Percentiles rank a stretch among this genome's conserved stretches.
These are phyloP conservation scores for Monochamus saltuarius DNA, from an alignment of 1,140 invertebrate species.

Conservation along the genomic window DNA sequence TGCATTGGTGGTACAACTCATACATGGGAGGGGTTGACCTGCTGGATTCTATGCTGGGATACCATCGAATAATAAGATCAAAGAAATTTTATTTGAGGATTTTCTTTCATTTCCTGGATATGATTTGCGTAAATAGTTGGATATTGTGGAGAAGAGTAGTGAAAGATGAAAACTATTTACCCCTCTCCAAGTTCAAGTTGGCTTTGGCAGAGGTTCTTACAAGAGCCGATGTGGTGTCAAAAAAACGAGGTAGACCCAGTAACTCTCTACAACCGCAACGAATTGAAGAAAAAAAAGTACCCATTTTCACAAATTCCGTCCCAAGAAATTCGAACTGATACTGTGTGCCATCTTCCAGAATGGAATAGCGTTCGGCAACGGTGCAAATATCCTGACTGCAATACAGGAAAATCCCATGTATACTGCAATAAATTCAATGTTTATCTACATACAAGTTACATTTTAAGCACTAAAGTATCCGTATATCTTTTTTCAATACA, in stretches of 20 bases:
- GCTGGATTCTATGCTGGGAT: conserved; percentile 33
- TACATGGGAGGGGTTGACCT: conserved; percentile 37
- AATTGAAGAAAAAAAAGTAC: not conserved
- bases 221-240: not conserved
- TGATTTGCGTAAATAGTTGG: too few relatives aligned
- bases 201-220: not conserved
- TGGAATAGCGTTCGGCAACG: not conserved
- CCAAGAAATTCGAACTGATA: not conserved
- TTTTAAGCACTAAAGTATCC: too few relatives aligned
- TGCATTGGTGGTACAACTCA: conserved; percentile 25
- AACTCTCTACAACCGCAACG: not conserved
- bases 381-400: not conserved
- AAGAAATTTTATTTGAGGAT: not conserved
- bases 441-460: too few relatives aligned
- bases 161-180: too few relatives aligned
- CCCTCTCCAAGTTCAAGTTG: too few relatives aligned
- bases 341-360: not conserved
- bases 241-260: not conserved
- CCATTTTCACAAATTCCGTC: not conserved
- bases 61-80: conserved; percentile 26
- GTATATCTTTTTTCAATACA: too few relatives aligned
- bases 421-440: not conserved
- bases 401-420: not conserved
- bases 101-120: too few relatives aligned
- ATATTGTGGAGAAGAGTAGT: too few relatives aligned